phyloP scores from a whole-genome alignment of 2,113 vertebrate species.

The Phycodurus eques region DNA sequence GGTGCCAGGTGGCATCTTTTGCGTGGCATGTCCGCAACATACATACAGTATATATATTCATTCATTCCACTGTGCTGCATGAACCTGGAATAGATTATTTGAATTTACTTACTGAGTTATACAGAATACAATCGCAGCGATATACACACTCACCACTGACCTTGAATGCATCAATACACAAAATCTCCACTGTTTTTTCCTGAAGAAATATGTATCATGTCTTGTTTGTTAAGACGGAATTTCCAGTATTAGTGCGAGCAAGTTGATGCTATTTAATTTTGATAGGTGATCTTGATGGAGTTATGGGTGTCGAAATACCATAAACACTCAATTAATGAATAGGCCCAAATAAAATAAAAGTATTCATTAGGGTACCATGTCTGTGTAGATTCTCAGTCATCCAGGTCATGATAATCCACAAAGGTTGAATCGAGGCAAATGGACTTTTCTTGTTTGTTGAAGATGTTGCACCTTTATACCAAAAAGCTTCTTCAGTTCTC shows the following conservation, averaged over 20 bases:
- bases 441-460: not conserved
- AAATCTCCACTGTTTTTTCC: not conserved
- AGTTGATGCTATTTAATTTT: not conserved
- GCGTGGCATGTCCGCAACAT: no score
- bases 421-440: not conserved
- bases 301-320: not conserved
- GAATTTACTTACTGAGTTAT: not conserved
- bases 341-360: not conserved
- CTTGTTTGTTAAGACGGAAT: not conserved
- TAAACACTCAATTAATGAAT: not conserved
- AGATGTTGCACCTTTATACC: not conserved
- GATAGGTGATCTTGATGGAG: not conserved
- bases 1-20: no score
- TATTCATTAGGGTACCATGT: not conserved
- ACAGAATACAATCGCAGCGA: not conserved
- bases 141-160: not conserved
- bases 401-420: not conserved
- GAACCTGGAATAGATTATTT: not conserved
- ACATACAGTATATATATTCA: no score
- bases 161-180: not conserved
- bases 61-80: not conserved
- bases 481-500: not conserved
- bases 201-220: not conserved
- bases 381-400: not conserved
- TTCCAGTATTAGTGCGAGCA: not conserved